Conservation (phyloP, 1,140 invertebrate genomes). For the Condylostylus longicornis region DNA sequence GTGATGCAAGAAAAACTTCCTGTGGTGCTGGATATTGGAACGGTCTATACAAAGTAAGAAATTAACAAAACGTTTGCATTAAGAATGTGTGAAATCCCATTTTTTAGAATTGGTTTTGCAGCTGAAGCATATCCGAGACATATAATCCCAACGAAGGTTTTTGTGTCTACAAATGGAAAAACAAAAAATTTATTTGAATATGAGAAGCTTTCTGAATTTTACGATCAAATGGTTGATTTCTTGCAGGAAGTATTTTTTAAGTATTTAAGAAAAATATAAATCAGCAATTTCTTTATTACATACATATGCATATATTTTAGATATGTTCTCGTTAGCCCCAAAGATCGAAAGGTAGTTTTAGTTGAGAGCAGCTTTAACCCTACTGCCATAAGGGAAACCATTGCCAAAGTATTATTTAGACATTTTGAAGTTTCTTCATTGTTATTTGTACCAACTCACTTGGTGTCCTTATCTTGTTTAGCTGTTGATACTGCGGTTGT, state of each 20-base stretch:
- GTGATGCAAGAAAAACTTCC: constrained; percentile 72
- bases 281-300: constrained; percentile 5
- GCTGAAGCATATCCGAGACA: constrained; percentile 73
- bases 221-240: constrained; percentile 76
- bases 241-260: constrained; percentile 77
- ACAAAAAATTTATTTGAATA: constrained; percentile 56
- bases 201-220: constrained; percentile 55
- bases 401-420: constrained; percentile 80
- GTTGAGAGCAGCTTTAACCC: constrained; percentile 78
- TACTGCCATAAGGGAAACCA: constrained; percentile 62
- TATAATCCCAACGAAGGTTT: constrained; percentile 68
- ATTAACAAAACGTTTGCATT: constrained; percentile 7
- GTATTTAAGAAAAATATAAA: constrained; percentile 35
- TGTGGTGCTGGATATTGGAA: constrained; percentile 80
- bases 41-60: constrained; percentile 81
- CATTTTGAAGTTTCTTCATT: constrained; percentile 77
- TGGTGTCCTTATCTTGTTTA: constrained; percentile 62
- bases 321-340: constrained; percentile 77
- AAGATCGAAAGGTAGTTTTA: constrained; percentile 78
- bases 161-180: constrained; percentile 46
- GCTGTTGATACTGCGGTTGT: constrained; percentile 65
- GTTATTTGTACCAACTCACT: constrained; percentile 60
- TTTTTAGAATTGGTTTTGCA: constrained; percentile 72
- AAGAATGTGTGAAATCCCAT: constrained; percentile 7
- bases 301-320: constrained; percentile 36